A percentile compares a stretch with the other conserved stretches of the same genome.
These are phyloP conservation scores for Pangasius krempfi DNA, from an alignment of 2,797 vertebrate species.

Conservation along the genomic window DNA sequence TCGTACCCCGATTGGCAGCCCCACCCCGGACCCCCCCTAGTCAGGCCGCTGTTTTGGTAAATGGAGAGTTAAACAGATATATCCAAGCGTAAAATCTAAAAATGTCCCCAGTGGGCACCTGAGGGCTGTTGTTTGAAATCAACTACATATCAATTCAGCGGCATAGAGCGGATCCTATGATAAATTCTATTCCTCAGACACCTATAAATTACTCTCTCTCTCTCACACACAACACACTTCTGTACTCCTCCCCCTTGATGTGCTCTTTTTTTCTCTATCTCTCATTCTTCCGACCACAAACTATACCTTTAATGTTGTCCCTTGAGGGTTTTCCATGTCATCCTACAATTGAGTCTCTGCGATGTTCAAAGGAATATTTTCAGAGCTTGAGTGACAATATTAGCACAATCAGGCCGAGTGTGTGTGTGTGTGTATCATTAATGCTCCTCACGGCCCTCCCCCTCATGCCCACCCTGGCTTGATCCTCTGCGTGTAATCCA, in stretches of 20 bases:
- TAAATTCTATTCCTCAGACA: slow-evolving; percentile 89
- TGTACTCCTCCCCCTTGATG: slow-evolving; percentile 25
- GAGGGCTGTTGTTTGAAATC: slow-evolving; percentile 94
- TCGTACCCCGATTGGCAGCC: slow-evolving; percentile 5
- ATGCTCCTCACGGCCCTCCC: slow-evolving; percentile 55
- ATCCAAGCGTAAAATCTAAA: slow-evolving; percentile 99
- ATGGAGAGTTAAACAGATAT: slow-evolving; percentile 99
- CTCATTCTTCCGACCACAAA: slow-evolving; percentile 71
- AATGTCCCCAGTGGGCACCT: slow-evolving; percentile 91
- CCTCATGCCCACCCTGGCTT: slow-evolving; percentile 67
- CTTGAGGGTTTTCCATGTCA: slow-evolving; percentile 82
- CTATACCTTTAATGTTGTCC: slow-evolving; percentile 82
- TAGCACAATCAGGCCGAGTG: slow-evolving; percentile 70
- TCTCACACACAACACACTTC: background rate
- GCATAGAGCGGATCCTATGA: slow-evolving; percentile 86
- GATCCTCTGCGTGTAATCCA: slow-evolving; percentile 89
- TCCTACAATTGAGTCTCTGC: slow-evolving; percentile 84
- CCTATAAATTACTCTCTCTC: slow-evolving; percentile 89
- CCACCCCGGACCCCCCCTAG: slow-evolving; percentile 63
- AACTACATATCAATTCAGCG: slow-evolving; percentile 98
- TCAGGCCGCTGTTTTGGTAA: slow-evolving; percentile 91
- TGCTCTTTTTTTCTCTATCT: slow-evolving; percentile 29
- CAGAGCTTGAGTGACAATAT: slow-evolving; percentile 83
- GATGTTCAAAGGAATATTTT: slow-evolving; percentile 83
- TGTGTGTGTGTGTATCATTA: slow-evolving; percentile 49